Percentiles rank a stretch among this genome's conserved stretches.
Evolutionary conservation across 2,113 vertebrate genomes (phyloP).

Genomic region (Trematomus loennbergii): DNA sequence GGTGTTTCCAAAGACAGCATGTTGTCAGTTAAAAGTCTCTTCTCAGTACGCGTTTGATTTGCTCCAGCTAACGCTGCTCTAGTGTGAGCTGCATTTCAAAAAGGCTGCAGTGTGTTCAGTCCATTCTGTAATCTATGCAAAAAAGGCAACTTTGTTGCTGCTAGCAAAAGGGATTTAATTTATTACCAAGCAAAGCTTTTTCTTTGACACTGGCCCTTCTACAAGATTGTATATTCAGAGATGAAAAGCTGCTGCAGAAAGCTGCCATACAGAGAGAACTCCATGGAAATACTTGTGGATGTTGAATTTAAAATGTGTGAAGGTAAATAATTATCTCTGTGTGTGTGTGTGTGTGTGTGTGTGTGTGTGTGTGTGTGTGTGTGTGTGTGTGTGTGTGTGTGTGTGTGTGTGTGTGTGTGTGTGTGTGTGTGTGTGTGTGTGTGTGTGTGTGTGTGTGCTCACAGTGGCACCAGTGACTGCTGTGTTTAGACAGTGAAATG

Average conservation of each 20-base stretch:
- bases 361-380: not conserved
- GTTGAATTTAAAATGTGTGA: not conserved
- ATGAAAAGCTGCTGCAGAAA: slow-evolving; percentile 17
- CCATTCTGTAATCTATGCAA: slow-evolving; percentile 18
- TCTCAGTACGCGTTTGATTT: not conserved
- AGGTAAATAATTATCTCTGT: not conserved
- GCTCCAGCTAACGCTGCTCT: not conserved
- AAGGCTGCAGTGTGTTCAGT: slow-evolving; percentile 1
- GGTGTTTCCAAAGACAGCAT: not conserved
- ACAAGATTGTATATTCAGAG: slow-evolving; percentile 7
- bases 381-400: not conserved
- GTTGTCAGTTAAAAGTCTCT: not conserved
- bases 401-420: not conserved
- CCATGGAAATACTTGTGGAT: not conserved
- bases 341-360: not conserved
- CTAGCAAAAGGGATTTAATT: slow-evolving; percentile 12
- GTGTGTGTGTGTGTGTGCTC: not conserved
- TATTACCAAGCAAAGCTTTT: slow-evolving; percentile 7
- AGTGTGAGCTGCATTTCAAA: not conserved
- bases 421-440: not conserved
- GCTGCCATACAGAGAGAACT: slow-evolving; percentile 1
- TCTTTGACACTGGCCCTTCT: slow-evolving; percentile 1
- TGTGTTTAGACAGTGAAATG: slow-evolving; percentile 5
- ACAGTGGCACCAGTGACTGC: not conserved
- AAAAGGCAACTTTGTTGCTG: slow-evolving; percentile 17